Conservation (phyloP, 2,113 vertebrate species). For the rabbit (Oryctolagus cuniculus) region DNA sequence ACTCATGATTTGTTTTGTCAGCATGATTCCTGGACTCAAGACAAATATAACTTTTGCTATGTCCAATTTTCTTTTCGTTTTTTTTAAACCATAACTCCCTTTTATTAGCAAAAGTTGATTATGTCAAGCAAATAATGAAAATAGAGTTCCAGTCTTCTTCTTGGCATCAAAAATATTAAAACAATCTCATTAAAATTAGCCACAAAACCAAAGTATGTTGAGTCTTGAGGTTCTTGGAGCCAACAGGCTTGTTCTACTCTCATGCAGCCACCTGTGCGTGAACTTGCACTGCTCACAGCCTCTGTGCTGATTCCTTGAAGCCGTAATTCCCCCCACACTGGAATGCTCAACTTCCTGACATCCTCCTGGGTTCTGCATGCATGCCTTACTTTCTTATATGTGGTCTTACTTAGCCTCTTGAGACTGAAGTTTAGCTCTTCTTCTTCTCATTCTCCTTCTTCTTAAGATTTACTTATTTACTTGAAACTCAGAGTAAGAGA, state of each 20-base stretch:
- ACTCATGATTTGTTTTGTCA: background rate
- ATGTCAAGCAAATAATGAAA: constrained; percentile 49
- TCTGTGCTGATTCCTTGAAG: background rate
- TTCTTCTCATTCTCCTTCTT: background rate
- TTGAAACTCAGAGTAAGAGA: no score
- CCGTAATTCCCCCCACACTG: background rate
- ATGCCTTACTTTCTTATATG: background rate
- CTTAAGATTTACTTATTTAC: no score
- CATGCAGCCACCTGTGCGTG: fast-evolving
- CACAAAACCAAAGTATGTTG: background rate
- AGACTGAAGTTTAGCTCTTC: background rate
- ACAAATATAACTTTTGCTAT: background rate
- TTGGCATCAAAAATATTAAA: constrained; percentile 41
- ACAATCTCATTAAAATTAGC: constrained; percentile 1
- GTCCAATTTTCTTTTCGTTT: constrained; percentile 28
- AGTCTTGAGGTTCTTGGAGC: background rate
- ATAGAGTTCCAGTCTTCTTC: background rate
- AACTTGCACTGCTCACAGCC: background rate
- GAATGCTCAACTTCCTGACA: background rate
- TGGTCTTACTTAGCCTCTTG: background rate
- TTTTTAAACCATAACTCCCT: background rate
- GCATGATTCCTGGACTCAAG: background rate
- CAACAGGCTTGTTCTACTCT: background rate
- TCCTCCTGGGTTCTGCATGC: background rate
- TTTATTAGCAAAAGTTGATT: constrained; percentile 47